A percentile compares a stretch with the other conserved stretches of the same genome.
phyloP scores from a whole-genome alignment of 2,888 invertebrate species.

The Hirtodrosophila alboralis region DNA sequence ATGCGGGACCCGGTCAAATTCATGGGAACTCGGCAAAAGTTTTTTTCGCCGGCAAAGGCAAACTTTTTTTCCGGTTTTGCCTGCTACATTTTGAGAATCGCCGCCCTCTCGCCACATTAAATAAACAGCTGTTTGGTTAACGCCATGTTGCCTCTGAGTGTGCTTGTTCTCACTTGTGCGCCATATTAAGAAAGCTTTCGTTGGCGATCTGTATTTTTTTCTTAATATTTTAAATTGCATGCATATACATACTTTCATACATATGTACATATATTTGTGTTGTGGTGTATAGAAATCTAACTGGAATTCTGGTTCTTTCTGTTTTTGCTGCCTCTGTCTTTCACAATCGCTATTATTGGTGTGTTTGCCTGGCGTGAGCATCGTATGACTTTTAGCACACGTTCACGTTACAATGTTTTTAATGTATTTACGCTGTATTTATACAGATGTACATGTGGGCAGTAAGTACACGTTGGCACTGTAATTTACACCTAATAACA shows the following conservation, averaged over 20 bases:
- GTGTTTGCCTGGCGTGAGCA: constrained; percentile 26
- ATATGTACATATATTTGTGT: background rate
- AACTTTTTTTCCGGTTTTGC: constrained; percentile 41
- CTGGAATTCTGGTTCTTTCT: constrained; percentile 33
- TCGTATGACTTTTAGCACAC: constrained; percentile 74
- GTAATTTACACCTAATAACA: constrained; percentile 9
- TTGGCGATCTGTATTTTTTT: constrained; percentile 46
- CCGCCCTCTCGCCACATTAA: constrained; percentile 1
- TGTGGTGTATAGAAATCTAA: constrained; percentile 25
- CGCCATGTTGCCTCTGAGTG: constrained; percentile 1
- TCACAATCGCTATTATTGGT: constrained; percentile 13
- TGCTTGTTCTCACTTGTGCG: constrained; percentile 14
- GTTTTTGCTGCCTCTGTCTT: constrained; percentile 16
- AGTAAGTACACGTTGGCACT: constrained; percentile 3
- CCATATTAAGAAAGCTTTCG: constrained; percentile 43
- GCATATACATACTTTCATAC: constrained; percentile 1
- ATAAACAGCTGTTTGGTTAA: constrained; percentile 51
- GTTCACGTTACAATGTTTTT: constrained; percentile 57
- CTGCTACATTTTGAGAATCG: constrained; percentile 19
- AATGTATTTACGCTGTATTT: constrained; percentile 25
- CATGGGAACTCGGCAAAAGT: constrained; percentile 17
- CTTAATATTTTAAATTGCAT: constrained; percentile 25
- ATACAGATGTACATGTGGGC: background rate
- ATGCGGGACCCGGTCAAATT: constrained; percentile 9
- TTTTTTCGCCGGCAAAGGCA: constrained; percentile 31